These are phyloP conservation scores for Turdus rufiventris DNA, from an alignment of 2,113 vertebrate genomes.

Conservation along the genomic window DNA sequence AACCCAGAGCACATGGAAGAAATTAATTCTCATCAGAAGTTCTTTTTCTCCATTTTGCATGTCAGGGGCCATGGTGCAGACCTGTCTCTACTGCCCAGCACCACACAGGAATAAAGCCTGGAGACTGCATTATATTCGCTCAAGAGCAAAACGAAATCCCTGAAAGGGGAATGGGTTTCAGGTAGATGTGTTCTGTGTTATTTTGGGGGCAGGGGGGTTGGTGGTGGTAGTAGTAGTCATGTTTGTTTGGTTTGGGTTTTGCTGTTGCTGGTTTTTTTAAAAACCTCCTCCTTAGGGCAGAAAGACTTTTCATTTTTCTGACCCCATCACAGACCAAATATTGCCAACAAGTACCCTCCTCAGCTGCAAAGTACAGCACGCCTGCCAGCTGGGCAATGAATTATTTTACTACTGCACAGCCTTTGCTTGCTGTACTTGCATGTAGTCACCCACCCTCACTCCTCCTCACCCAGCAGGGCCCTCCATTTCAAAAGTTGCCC, in stretches of 20 bases:
- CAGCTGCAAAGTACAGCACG: not conserved
- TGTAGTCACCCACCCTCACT: not conserved
- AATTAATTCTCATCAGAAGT: not conserved
- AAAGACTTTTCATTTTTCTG: not conserved
- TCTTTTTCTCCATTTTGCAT: not conserved
- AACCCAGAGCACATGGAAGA: not conserved
- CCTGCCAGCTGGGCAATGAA: not conserved
- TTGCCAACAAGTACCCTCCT: not conserved
- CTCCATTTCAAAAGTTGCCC: not conserved
- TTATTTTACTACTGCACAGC: not conserved
- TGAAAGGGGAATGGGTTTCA: not conserved
- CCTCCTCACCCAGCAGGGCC: not conserved
- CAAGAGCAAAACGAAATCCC: not conserved
- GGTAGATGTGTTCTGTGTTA: not conserved
- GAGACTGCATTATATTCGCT: not conserved
- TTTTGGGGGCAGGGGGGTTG: fast-evolving
- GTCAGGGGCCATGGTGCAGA: not conserved
- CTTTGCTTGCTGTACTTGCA: not conserved
- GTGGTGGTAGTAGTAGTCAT: not conserved
- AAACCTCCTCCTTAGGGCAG: not conserved
- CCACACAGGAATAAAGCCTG: not conserved
- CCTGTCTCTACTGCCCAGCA: not conserved
- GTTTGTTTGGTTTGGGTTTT: not conserved
- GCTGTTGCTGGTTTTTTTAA: not conserved
- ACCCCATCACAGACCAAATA: not conserved